phyloP scores from a whole-genome alignment of 2,113 vertebrate genomes.

The Aldabrachelys gigantea region DNA sequence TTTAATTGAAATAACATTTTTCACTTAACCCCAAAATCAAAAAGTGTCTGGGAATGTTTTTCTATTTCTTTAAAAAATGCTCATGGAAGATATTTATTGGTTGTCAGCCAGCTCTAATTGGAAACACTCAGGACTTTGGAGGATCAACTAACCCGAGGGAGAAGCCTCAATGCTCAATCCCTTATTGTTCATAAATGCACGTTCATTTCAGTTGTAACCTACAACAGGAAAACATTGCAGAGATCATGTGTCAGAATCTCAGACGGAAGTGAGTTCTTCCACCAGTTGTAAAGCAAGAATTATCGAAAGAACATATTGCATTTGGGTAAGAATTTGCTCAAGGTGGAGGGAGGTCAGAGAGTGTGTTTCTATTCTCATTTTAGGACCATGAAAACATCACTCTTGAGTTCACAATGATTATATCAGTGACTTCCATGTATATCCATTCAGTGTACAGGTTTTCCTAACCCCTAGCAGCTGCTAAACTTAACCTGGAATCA shows the following conservation, averaged over 20 bases:
- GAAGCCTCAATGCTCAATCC: background rate
- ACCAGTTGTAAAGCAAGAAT: background rate
- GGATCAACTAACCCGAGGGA: background rate
- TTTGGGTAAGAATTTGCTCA: background rate
- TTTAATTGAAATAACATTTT: background rate
- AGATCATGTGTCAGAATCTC: background rate
- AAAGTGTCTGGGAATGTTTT: background rate
- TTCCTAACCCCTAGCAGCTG: rapidly evolving
- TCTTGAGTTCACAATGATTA: background rate
- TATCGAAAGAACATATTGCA: background rate
- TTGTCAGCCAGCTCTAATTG: background rate
- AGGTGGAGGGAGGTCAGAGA: background rate
- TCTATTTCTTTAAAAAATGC: background rate
- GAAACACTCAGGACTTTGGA: background rate
- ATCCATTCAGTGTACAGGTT: rapidly evolving
- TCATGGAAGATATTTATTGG: background rate
- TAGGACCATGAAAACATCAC: background rate
- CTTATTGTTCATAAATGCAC: background rate
- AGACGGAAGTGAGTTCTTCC: background rate
- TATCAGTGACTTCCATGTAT: background rate
- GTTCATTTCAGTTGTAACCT: background rate
- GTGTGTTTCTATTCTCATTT: background rate
- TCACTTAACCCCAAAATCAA: background rate
- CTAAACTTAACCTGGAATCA: rapidly evolving
- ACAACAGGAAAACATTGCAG: background rate